phyloP scores from a whole-genome alignment of 2,113 vertebrate genomes.

The Cynocephalus volans region DNA sequence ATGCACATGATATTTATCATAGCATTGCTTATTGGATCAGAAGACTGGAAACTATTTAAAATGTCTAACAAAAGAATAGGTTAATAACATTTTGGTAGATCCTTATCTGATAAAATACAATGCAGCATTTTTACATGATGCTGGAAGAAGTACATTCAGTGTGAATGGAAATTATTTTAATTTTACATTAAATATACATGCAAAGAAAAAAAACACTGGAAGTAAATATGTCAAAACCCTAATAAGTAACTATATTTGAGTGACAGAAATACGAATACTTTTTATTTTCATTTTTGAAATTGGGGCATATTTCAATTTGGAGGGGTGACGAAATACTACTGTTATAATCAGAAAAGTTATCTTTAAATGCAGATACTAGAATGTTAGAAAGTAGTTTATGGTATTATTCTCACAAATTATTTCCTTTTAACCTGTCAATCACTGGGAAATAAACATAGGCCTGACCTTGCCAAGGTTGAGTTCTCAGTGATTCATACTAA shows the following conservation, averaged over 20 bases:
- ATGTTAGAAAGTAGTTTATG: background rate
- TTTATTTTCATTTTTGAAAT: background rate
- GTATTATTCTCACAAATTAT: constrained; percentile 1
- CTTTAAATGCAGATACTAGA: background rate
- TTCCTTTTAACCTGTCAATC: constrained; percentile 30
- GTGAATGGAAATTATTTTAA: constrained; percentile 9
- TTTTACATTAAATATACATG: constrained; percentile 25
- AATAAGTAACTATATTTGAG: constrained; percentile 44
- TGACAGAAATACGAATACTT: background rate
- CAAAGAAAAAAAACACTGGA: background rate
- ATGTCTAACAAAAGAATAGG: background rate
- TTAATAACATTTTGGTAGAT: constrained; percentile 8
- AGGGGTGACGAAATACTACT: background rate
- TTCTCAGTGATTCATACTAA: constrained; percentile 30
- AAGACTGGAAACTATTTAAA: constrained; percentile 29
- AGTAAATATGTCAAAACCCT: constrained; percentile 2
- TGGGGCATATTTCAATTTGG: constrained; percentile 12
- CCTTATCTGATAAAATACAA: background rate
- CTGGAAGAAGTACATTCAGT: background rate
- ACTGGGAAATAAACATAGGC: constrained; percentile 9
- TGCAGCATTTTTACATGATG: constrained; percentile 15
- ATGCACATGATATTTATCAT: background rate
- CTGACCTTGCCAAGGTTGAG: background rate
- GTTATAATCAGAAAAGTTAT: constrained; percentile 33
- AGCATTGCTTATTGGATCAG: background rate